Base-by-base conservation (phyloP, 1,140 invertebrate species). In the Araneus ventricosus region DNA sequence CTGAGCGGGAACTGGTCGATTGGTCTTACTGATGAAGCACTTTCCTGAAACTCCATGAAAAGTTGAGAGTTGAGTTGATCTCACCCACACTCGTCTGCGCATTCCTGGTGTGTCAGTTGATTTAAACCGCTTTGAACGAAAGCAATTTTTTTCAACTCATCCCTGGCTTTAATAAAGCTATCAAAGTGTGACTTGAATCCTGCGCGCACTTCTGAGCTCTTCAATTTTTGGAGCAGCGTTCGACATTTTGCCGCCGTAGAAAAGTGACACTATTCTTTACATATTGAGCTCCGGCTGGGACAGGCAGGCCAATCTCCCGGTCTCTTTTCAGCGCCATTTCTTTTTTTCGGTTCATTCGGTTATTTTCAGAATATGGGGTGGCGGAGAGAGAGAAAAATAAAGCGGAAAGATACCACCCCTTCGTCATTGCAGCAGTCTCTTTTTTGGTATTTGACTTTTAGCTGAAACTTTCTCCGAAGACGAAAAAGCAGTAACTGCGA, bases 401-500 rank as follows among this genome's bases (percentile, higher is more conserved):
- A 52, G 59, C 4, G 30, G 17, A 57, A 34, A 86, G 84, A 86
- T 86, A 86, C 39, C 70, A n/a, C 17, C 70, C 14, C n/a, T 41
- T 75, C 41, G 8, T 37, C 88, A 89, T 34, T 45, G 41, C 41
- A 63, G 10, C 39, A 41, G 6, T 52, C 45, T 90, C 52, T 90
- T 75, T 75, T 88, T 67, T 37, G 34, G 79, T 82, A 82, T 90
- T 90, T 90, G 89, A 90, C 75, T 90, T 90, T 84, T 37, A 61
- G 59, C 3, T 27, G 20, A 27, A 86, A 30, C 27, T 37, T 57
- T 86, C 37, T 34, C 8, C 27, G 20, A 27, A 24, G 85, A 37
- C 63, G 63, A 59, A 87, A 27, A 67, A 67, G n/a, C 27, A 88
- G 39, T 57, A 39, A 59, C 86, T 37, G 39, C 61, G 24, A 39